Conservation (phyloP, 2,797 vertebrate genomes). For the Cygnus olor region DNA sequence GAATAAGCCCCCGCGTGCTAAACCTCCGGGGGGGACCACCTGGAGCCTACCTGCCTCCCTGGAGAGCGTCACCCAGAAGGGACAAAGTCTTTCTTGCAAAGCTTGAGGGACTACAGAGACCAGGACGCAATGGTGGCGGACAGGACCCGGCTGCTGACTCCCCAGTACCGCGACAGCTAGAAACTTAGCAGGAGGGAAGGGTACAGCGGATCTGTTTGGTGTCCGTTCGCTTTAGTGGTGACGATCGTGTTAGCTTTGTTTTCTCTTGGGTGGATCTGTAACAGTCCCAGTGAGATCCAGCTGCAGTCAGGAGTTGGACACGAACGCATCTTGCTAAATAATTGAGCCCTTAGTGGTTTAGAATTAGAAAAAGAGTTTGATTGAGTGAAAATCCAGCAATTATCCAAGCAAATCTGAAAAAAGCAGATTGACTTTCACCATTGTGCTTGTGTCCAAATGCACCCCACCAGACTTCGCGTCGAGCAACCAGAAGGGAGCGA, state of each 20-base stretch:
- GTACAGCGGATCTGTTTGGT: constrained; percentile 24
- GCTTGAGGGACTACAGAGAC: background rate
- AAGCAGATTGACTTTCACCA: constrained; percentile 67
- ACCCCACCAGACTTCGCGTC: constrained; percentile 15
- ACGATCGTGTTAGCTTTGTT: background rate
- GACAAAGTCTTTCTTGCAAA: constrained; percentile 18
- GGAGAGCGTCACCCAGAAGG: background rate
- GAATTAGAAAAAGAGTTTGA: constrained; percentile 75
- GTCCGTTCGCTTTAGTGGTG: constrained; percentile 58
- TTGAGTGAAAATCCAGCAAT: constrained; percentile 76
- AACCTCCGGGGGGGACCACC: background rate
- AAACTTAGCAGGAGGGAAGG: constrained; percentile 61
- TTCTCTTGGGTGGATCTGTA: background rate
- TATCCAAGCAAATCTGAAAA: constrained; percentile 75
- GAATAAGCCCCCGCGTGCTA: background rate
- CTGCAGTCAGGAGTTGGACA: constrained; percentile 76
- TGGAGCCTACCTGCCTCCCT: background rate
- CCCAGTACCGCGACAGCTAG: background rate
- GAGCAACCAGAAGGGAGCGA: constrained; percentile 65
- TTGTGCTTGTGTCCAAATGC: constrained; percentile 81
- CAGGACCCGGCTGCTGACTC: background rate
- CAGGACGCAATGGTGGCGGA: background rate
- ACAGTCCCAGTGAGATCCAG: constrained; percentile 64
- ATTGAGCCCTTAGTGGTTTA: constrained; percentile 84
- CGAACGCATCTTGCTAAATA: constrained; percentile 76